Conservation (phyloP, 1,140 invertebrate genomes). For the Bombus sylvicola region DNA sequence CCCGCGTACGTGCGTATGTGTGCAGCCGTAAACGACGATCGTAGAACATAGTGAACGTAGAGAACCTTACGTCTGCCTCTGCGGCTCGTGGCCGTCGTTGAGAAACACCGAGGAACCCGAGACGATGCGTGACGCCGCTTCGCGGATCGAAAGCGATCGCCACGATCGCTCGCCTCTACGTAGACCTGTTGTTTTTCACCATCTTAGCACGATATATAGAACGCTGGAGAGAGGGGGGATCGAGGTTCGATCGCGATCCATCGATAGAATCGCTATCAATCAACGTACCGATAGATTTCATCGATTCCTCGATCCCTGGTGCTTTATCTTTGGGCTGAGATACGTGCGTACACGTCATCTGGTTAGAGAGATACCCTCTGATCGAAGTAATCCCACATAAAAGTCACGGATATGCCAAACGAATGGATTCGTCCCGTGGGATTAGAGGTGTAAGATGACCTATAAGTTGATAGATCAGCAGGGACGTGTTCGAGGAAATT, state of each 20-base stretch:
- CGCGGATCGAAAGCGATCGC: not conserved
- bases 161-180: constrained; percentile 33
- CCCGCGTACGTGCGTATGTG: constrained; percentile 21
- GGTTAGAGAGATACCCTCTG: not conserved
- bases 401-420: not conserved
- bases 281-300: not conserved
- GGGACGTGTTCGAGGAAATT: not conserved
- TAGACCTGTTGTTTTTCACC: constrained; percentile 40
- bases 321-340: constrained; percentile 34
- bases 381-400: constrained; percentile 11
- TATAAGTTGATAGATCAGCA: not conserved
- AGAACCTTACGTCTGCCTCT: constrained; percentile 17
- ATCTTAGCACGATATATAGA: constrained; percentile 47
- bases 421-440: not conserved
- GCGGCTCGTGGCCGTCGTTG: constrained; percentile 35
- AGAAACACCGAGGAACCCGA: constrained; percentile 31
- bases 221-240: constrained; percentile 30
- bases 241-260: constrained; percentile 31
- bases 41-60: constrained; percentile 58
- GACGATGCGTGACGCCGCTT: constrained; percentile 34
- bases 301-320: constrained; percentile 11
- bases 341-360: constrained; percentile 20
- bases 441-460: not conserved
- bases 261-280: not conserved
- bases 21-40: constrained; percentile 45